A percentile compares a stretch with the other conserved stretches of the same genome.
phyloP scores from a whole-genome alignment of 2,797 vertebrate species.

The Dallia pectoralis region DNA sequence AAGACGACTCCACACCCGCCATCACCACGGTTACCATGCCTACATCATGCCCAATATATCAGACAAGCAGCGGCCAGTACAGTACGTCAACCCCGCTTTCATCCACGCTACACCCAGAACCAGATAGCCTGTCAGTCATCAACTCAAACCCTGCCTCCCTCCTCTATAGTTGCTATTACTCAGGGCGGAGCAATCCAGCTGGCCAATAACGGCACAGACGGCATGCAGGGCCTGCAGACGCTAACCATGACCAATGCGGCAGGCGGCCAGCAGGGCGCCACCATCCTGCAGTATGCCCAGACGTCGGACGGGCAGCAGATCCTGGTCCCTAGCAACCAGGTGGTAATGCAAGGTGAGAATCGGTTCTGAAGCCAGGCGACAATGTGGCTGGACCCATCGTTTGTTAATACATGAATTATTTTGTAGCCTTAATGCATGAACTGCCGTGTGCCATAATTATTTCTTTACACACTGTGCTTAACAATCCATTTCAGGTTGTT shows the following conservation, averaged over 20 bases:
- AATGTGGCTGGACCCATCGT: background rate
- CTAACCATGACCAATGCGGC: conserved; percentile 94
- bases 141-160: background rate
- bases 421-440: no score
- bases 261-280: conserved; percentile 86
- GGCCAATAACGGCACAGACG: conserved; percentile 97
- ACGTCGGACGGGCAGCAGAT: conserved; percentile 99
- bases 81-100: conserved; percentile 75
- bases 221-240: conserved; percentile 93
- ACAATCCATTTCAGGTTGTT: no score
- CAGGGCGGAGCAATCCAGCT: conserved; percentile 98
- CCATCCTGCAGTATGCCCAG: conserved; percentile 98
- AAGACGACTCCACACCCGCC: conserved; percentile 91
- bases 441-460: background rate
- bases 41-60: conserved; percentile 90
- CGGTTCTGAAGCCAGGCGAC: background rate
- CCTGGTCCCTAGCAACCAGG: conserved; percentile 97
- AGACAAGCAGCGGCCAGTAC: conserved; percentile 99
- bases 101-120: no score
- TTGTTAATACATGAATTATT: background rate
- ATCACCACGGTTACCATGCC: conserved; percentile 98
- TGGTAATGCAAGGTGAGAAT: conserved; percentile 95
- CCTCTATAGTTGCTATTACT: conserved; percentile 92
- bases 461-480: background rate
- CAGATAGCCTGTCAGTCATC: background rate